phyloP scores from a whole-genome alignment of 2,888 invertebrate species.

The Brachylomia viminalis region DNA sequence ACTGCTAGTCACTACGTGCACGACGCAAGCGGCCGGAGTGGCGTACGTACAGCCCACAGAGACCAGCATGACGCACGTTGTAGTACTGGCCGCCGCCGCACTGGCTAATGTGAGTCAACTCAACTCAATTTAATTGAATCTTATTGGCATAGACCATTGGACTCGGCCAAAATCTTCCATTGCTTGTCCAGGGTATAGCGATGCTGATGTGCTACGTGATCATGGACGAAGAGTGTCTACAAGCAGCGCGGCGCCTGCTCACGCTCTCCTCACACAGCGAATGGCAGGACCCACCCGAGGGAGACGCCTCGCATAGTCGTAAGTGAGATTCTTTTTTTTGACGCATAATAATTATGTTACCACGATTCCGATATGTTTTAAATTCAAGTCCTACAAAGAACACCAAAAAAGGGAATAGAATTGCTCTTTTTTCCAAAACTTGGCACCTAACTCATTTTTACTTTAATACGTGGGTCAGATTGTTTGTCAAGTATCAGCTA shows the following conservation, averaged over 20 bases:
- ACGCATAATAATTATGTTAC: neutral
- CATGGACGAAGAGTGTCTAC: constrained; percentile 90
- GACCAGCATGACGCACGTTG: constrained; percentile 76
- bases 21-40: constrained; percentile 84
- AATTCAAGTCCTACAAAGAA: neutral
- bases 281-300: constrained; percentile 89
- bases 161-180: no score
- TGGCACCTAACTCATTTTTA: no score
- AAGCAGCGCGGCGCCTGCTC: constrained; percentile 81
- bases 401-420: neutral
- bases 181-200: constrained; percentile 87
- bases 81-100: constrained; percentile 80
- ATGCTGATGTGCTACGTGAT: constrained; percentile 91
- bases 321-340: constrained; percentile 74
- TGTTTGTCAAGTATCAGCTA: no score
- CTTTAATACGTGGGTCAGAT: no score
- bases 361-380: neutral
- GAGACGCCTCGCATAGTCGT: constrained; percentile 92
- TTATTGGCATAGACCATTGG: neutral
- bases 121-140: neutral
- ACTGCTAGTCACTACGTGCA: constrained; percentile 79
- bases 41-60: constrained; percentile 85
- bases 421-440: no score
- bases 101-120: constrained; percentile 79
- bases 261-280: constrained; percentile 81